Evolutionary conservation across 2,797 vertebrate genomes (phyloP).

Genomic region (Heteromormyrus szaboi): DNA sequence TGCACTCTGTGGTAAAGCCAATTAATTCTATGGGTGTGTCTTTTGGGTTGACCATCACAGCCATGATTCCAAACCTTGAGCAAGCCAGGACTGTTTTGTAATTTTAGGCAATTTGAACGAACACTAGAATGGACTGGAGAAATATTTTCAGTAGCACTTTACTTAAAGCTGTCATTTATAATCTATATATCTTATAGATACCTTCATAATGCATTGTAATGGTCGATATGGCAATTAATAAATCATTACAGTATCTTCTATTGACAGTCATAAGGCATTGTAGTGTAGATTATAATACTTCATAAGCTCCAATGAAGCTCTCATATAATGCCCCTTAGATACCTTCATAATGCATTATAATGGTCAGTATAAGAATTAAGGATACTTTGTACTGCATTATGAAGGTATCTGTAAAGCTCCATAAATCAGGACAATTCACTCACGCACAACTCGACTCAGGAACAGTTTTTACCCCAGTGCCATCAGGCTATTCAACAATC

Average conservation of each 20-base stretch:
- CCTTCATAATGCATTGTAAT: neutral
- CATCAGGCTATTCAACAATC: no score
- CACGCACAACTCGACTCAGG: no score
- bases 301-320: neutral
- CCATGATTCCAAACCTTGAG: neutral
- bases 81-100: neutral
- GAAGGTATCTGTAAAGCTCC: neutral
- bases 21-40: neutral
- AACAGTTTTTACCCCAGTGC: no score
- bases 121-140: neutral
- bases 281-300: neutral
- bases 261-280: neutral
- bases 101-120: neutral
- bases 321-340: neutral
- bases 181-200: neutral
- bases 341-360: neutral
- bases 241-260: neutral
- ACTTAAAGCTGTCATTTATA: neutral
- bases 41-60: neutral
- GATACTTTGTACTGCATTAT: neutral
- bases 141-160: neutral
- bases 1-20: neutral
- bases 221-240: neutral
- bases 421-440: no score
- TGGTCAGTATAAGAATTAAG: neutral